Evolutionary conservation across 2,888 invertebrate genomes (phyloP).

Genomic region (Automeris io): DNA sequence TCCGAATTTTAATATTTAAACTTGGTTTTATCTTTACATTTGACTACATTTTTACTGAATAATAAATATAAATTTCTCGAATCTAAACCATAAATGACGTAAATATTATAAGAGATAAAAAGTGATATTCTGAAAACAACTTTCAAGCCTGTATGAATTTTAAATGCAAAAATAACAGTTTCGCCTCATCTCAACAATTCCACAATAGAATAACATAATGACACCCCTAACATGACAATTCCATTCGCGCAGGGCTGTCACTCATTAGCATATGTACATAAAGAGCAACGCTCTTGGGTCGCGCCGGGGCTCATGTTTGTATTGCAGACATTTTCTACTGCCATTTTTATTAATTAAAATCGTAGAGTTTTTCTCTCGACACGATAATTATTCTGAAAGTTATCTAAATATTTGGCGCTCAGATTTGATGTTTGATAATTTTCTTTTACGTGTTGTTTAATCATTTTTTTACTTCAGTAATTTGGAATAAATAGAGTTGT

Average conservation of each 20-base stretch:
- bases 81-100: too few species aligned
- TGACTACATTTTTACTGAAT: too few species aligned
- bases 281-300: constrained; percentile 53
- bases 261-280: constrained; percentile 73
- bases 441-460: constrained; percentile 12
- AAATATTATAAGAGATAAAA: too few species aligned
- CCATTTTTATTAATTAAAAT: constrained; percentile 71
- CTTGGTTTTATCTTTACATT: too few species aligned
- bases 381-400: constrained; percentile 41
- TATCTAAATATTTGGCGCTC: constrained; percentile 35
- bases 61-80: too few species aligned
- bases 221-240: constrained; percentile 71
- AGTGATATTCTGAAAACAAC: background rate
- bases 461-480: constrained; percentile 7
- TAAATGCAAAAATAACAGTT: constrained; percentile 51
- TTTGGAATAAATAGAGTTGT: too few species aligned
- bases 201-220: constrained; percentile 48
- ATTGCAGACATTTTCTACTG: constrained; percentile 51
- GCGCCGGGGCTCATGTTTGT: constrained; percentile 47
- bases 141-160: constrained; percentile 1
- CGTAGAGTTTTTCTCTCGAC: constrained; percentile 31
- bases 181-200: constrained; percentile 37
- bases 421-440: constrained; percentile 23
- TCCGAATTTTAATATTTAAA: too few species aligned
- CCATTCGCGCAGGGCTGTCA: constrained; percentile 68